phyloP scores from a whole-genome alignment of 1,140 invertebrate species.

The Augochlora pura region DNA sequence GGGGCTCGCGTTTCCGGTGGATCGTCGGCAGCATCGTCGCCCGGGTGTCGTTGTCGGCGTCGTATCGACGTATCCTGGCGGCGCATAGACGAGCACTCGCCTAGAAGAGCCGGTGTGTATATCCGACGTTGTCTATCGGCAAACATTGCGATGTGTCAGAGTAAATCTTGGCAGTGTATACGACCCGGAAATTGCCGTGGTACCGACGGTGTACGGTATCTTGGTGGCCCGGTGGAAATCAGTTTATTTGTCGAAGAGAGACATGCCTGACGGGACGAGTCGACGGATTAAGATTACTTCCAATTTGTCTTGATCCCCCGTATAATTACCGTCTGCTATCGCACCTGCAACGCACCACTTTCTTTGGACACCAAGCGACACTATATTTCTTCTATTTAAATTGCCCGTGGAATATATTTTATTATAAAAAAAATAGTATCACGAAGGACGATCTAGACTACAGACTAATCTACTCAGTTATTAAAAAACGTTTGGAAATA shows the following conservation, averaged over 20 bases:
- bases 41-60: constrained; percentile 24
- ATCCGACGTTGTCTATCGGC: constrained; percentile 46
- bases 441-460: too few species aligned
- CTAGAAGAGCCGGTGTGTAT: constrained; percentile 27
- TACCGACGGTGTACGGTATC: constrained; percentile 20
- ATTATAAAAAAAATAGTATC: too few species aligned
- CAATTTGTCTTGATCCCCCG: constrained; percentile 25
- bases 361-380: too few species aligned
- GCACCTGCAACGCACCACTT: too few species aligned
- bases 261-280: constrained; percentile 6
- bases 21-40: constrained; percentile 27
- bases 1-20: constrained; percentile 16
- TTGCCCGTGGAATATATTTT: too few species aligned
- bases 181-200: constrained; percentile 37
- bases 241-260: constrained; percentile 38
- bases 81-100: constrained; percentile 19
- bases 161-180: constrained; percentile 50
- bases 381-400: too few species aligned
- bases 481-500: too few species aligned
- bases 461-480: too few species aligned
- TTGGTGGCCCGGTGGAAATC: constrained; percentile 30
- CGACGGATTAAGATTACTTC: constrained; percentile 18
- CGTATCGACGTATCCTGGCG: constrained; percentile 43
- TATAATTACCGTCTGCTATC: neutral
- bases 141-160: constrained; percentile 51